Percentiles rank a stretch among this genome's conserved stretches.
Evolutionary conservation across 1,140 invertebrate genomes (phyloP).

Genomic region (Lordiphosa mommai): DNA sequence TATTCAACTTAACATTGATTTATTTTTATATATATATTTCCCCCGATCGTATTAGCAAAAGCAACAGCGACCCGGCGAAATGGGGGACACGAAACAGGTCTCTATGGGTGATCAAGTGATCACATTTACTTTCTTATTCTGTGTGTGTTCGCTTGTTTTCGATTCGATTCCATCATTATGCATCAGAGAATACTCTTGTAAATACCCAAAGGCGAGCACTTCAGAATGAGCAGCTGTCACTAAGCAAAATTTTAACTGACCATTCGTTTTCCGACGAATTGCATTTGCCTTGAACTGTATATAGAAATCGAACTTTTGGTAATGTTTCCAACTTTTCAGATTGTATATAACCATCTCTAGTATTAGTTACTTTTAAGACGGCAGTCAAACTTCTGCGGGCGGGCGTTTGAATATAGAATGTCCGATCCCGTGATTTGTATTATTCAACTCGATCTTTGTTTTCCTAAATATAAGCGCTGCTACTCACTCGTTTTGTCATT

Average conservation of each 20-base stretch:
- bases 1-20: background rate
- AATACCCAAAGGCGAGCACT: conserved; percentile 15
- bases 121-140: conserved; percentile 22
- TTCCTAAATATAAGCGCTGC: too few species aligned
- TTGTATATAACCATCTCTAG: conserved; percentile 5
- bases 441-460: too few species aligned
- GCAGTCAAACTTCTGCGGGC: too few species aligned
- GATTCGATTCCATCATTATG: conserved; percentile 9
- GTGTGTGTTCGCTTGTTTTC: conserved; percentile 45
- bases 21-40: conserved; percentile 36
- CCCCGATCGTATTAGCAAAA: conserved; percentile 78
- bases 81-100: conserved; percentile 81
- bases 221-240: too few species aligned
- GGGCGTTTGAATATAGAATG: too few species aligned
- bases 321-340: background rate
- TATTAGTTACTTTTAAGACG: background rate
- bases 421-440: too few species aligned
- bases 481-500: too few species aligned
- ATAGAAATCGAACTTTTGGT: background rate
- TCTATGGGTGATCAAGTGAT: conserved; percentile 34
- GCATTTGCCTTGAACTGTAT: background rate
- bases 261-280: too few species aligned
- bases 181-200: conserved; percentile 15
- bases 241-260: too few species aligned
- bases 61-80: conserved; percentile 81